Evolutionary conservation across 2,797 vertebrate genomes (phyloP).

Genomic region (Ciconia nigra): DNA sequence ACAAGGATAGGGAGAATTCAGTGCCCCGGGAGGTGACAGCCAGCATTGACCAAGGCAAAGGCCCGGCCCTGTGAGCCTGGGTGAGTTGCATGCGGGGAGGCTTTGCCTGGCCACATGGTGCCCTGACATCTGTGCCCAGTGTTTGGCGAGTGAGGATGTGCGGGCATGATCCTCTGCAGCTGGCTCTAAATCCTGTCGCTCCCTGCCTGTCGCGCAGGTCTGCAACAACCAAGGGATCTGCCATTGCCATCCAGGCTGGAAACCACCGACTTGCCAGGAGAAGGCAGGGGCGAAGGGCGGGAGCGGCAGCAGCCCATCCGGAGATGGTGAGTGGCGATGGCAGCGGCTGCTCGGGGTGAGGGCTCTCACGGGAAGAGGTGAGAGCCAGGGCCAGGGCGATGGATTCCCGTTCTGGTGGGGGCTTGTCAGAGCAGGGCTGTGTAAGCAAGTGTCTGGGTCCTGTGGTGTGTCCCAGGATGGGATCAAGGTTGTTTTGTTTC

Average conservation of each 20-base stretch:
- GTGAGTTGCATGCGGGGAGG: neutral
- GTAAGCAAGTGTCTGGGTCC: neutral
- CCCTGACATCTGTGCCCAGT: neutral
- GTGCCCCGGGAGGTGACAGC: neutral
- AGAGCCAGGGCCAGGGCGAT: neutral
- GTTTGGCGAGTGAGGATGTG: neutral
- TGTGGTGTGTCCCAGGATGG: neutral
- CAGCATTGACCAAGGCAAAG: neutral
- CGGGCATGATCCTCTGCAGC: neutral
- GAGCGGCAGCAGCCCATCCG: neutral
- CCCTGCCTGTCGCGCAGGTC: neutral
- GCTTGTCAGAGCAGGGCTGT: neutral
- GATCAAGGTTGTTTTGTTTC: neutral
- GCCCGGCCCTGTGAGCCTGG: neutral
- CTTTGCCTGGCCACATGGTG: neutral
- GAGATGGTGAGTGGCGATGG: neutral
- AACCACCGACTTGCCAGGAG: neutral
- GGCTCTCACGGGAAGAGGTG: neutral
- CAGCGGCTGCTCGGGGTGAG: neutral
- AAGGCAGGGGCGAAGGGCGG: neutral
- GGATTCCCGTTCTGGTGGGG: neutral
- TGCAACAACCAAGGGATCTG: neutral
- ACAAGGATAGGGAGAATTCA: neutral
- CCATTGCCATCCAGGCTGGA: neutral
- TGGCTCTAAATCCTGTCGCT: neutral